These are phyloP conservation scores for Saxicola maurus DNA, from an alignment of 2,797 vertebrate genomes.

Conservation along the genomic window DNA sequence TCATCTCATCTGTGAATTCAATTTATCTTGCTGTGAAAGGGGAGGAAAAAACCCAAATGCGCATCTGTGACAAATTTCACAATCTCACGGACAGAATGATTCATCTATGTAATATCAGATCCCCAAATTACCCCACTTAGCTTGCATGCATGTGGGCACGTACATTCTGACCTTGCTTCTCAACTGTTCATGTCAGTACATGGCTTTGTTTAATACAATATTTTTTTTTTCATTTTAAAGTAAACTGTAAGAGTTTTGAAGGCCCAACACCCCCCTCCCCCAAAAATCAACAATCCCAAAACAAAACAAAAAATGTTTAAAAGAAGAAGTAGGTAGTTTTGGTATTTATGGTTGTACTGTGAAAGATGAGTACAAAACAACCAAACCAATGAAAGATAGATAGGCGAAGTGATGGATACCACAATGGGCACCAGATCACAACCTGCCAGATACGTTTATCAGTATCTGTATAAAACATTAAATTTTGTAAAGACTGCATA, in stretches of 20 bases:
- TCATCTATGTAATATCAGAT: constrained; percentile 13
- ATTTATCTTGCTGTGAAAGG: neutral
- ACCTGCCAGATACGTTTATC: neutral
- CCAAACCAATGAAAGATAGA: neutral
- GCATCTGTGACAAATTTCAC: neutral
- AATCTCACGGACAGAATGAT: neutral
- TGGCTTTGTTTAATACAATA: neutral
- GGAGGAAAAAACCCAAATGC: rapidly evolving
- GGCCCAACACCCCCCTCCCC: neutral
- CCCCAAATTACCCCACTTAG: neutral
- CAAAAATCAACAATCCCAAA: neutral
- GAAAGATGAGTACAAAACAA: neutral
- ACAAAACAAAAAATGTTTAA: neutral
- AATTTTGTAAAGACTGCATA: neutral
- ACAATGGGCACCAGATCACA: neutral
- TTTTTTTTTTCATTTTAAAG: neutral
- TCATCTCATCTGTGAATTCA: neutral
- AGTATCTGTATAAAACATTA: neutral
- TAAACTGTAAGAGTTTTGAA: neutral
- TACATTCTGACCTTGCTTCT: neutral
- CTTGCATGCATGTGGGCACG: neutral
- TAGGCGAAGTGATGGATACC: neutral
- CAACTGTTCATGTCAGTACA: neutral
- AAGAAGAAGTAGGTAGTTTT: neutral
- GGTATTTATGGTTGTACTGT: neutral